Base-by-base conservation (phyloP, 64 coral and sea anemone species). In the Porites lutea region DNA sequence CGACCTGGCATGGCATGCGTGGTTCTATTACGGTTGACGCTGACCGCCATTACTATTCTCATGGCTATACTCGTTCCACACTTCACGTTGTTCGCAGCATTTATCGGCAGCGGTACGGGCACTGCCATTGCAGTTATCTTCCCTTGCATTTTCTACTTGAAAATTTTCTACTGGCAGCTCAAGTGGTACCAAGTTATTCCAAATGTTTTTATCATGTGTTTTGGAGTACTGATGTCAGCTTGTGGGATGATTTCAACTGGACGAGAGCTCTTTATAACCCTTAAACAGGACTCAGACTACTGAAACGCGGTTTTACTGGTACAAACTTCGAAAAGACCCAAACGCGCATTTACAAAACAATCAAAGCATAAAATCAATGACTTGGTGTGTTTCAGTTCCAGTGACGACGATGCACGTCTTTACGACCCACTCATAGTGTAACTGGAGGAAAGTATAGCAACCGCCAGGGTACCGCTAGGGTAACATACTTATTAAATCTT, bases 131-230 rank as follows among this genome's bases (percentile, higher is more conserved):
- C 86, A 49, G 59, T 95, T 14, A 55, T 95, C 7, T 95, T 95
- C 57, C 94, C 94, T 2, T 95, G 83, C 73, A 20, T 95, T 23
- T 95, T 95, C 59, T 92, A 95, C 48, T 4, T 95, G 19, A 88
- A 87, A 77, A 87, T 95, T 18, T 51, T 87, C 50, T 95, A 77
- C 63, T 45, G 66, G 71, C 14, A 95, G 62, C 54, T 95, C 13
- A 52, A 15, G 37, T 95, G 94, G 89, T 88, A 92, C 48, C 74
- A 92, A 48, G 59, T 95, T 64, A 70, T 95, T 20, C 65, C 88
- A 7, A 78, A 95, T 19, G 77, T 80, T 48, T 86, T 92, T 60
- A 92, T 95, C 14, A 45, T 88, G 22, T 66, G 90, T 57, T 92
- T 95, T 87, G 94, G 89, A 14, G 21, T 92, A 27, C 13, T 71